Conservation (phyloP, 2,113 vertebrate genomes). For the Thomomys bottae region DNA sequence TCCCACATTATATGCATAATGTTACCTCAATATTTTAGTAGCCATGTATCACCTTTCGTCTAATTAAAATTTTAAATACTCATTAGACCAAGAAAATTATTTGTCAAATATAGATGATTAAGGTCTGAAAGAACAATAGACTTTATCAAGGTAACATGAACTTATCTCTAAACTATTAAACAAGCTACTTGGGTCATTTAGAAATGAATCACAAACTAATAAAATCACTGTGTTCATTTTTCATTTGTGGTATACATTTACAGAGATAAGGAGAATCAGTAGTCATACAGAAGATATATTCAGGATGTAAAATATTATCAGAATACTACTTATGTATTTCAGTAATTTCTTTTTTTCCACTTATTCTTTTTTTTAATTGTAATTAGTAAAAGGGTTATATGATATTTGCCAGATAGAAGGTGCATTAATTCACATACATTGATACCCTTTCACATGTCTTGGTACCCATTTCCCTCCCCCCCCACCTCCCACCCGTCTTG, state of each 20-base stretch:
- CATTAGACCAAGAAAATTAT: neutral
- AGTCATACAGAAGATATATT: neutral
- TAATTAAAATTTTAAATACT: neutral
- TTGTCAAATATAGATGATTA: neutral
- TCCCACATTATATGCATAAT: neutral
- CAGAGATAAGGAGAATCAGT: neutral
- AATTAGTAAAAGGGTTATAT: no score
- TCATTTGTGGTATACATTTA: neutral
- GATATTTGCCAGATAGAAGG: no score
- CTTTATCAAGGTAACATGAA: neutral
- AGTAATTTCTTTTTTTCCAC: fast-evolving
- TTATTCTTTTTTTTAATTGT: no score
- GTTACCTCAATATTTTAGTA: neutral
- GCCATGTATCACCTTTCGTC: neutral
- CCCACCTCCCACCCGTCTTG: no score
- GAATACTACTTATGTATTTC: neutral
- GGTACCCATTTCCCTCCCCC: no score
- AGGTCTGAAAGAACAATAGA: neutral
- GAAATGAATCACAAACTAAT: neutral
- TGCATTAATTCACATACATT: no score
- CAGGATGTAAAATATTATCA: neutral
- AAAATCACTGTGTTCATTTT: neutral
- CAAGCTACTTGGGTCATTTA: neutral
- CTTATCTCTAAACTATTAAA: neutral
- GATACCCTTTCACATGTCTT: no score